These are phyloP conservation scores for Heliconius erato DNA, from an alignment of 2,888 invertebrate genomes.

Conservation along the genomic window DNA sequence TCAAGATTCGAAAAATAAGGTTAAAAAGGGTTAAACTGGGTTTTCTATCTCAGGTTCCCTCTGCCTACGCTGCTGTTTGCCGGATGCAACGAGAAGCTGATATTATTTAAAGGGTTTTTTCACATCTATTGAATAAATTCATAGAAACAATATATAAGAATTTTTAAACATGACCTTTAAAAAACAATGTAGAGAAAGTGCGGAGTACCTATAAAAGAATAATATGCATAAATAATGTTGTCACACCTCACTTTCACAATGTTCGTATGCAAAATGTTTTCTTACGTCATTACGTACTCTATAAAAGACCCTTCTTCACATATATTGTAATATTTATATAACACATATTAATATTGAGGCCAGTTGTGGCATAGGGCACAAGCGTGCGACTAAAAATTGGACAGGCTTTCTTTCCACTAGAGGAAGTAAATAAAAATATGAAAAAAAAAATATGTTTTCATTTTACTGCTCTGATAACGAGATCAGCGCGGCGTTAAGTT, in stretches of 20 bases:
- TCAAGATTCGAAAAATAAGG: too few species aligned
- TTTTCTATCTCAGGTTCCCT: too few species aligned
- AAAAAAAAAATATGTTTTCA: too few species aligned
- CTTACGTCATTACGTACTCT: not conserved
- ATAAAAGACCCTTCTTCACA: not conserved
- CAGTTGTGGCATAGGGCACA: too few species aligned
- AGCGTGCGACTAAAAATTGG: too few species aligned
- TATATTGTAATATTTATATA: not conserved
- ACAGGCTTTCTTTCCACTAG: too few species aligned
- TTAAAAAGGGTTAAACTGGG: too few species aligned
- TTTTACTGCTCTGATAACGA: too few species aligned
- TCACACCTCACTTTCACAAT: slow-evolving; percentile 16
- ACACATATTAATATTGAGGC: not conserved
- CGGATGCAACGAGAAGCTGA: not conserved
- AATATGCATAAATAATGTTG: slow-evolving; percentile 26
- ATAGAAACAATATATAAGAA: not conserved
- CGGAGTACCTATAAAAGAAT: not conserved
- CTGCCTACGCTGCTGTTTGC: too few species aligned
- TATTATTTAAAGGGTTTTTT: not conserved
- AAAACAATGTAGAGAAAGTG: slow-evolving; percentile 10
- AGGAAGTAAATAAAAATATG: too few species aligned
- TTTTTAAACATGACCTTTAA: not conserved
- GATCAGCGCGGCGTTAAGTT: too few species aligned
- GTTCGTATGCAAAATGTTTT: slow-evolving; percentile 17
- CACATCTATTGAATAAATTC: not conserved